Conservation (phyloP, 2,113 vertebrate species). For the Mustela lutreola region DNA sequence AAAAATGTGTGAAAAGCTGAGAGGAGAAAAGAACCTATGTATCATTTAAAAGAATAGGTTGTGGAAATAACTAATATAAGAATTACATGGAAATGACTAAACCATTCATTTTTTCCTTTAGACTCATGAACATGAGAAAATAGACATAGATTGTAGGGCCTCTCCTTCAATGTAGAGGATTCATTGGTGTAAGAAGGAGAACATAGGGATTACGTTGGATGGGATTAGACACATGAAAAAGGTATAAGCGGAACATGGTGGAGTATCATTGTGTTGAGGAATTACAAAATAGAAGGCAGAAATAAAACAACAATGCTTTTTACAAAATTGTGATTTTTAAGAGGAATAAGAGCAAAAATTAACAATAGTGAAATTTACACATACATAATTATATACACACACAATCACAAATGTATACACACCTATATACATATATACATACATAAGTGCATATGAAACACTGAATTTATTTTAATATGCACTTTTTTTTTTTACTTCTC, state of each 20-base stretch:
- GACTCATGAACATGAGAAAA: neutral
- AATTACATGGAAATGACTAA: neutral
- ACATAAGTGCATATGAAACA: neutral
- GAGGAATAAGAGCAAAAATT: neutral
- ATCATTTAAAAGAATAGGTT: neutral
- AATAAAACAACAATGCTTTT: neutral
- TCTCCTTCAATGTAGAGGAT: neutral
- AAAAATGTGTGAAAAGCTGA: neutral
- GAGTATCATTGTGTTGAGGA: neutral
- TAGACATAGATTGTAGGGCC: neutral
- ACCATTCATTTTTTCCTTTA: neutral
- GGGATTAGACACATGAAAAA: neutral
- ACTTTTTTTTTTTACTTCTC: neutral
- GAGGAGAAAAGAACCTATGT: neutral
- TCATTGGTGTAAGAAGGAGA: neutral
- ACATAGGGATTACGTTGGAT: neutral
- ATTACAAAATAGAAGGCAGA: neutral
- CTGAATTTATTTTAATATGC: neutral
- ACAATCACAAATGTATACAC: neutral
- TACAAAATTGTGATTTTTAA: neutral
- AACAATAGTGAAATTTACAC: neutral
- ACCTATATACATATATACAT: neutral
- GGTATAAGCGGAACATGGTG: neutral
- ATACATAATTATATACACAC: neutral
- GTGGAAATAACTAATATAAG: neutral